A percentile compares a stretch with the other conserved stretches of the same genome.
Conservation (phyloP, 2,797 vertebrate genomes). For the Phrynocephalus forsythii region DNA sequence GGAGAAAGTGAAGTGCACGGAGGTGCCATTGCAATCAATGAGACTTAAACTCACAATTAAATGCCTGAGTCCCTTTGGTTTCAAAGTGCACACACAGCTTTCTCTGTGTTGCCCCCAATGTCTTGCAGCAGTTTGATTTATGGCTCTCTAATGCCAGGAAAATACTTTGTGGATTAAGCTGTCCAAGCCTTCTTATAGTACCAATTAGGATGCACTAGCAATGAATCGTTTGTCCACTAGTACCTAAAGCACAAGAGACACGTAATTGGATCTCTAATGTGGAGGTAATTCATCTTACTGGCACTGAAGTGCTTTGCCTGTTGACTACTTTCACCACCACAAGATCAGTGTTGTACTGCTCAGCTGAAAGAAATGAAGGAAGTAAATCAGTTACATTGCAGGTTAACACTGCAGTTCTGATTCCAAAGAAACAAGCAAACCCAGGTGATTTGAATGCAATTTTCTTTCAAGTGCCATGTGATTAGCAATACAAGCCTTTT, state of each 20-base stretch:
- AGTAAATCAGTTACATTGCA: neutral
- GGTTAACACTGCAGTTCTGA: neutral
- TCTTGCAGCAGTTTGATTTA: slow-evolving; percentile 33
- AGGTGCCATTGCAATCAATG: neutral
- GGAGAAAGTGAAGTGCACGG: neutral
- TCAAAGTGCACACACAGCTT: neutral
- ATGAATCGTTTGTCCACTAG: slow-evolving; percentile 12
- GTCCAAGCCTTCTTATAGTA: slow-evolving; percentile 26
- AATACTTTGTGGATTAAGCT: slow-evolving; percentile 35
- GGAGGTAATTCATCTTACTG: slow-evolving; percentile 29
- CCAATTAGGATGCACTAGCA: slow-evolving; percentile 34
- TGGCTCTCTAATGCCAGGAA: slow-evolving; percentile 21
- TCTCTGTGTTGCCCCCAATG: slow-evolving; percentile 8
- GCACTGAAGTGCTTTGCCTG: slow-evolving; percentile 1
- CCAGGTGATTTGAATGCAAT: neutral
- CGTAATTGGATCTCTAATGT: slow-evolving; percentile 31
- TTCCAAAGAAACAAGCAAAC: neutral
- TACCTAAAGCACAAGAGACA: slow-evolving; percentile 5
- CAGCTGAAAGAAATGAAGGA: slow-evolving; percentile 18
- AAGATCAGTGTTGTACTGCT: neutral
- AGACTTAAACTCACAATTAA: neutral
- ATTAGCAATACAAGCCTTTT: neutral
- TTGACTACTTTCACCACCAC: slow-evolving; percentile 15
- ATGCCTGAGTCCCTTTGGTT: neutral
- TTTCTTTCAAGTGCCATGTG: no score